These are phyloP conservation scores for Mustelus asterias DNA, from an alignment of 2,113 vertebrate genomes.

Conservation along the genomic window DNA sequence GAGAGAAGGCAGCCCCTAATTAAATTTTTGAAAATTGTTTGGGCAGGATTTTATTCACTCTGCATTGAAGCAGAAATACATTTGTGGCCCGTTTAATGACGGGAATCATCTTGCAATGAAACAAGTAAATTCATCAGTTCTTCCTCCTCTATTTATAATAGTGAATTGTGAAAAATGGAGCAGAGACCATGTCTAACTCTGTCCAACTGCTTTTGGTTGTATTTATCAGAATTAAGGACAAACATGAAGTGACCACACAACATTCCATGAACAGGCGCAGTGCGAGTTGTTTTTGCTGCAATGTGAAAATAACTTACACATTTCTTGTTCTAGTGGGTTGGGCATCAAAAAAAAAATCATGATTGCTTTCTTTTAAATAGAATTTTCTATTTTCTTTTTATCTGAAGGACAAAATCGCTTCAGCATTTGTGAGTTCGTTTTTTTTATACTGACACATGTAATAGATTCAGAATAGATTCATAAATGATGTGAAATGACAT, in stretches of 20 bases:
- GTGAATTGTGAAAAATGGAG: not conserved
- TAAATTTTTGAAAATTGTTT: conserved; percentile 12
- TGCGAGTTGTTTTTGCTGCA: not conserved
- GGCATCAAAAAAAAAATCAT: not conserved
- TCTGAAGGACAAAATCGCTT: not conserved
- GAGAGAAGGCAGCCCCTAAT: not conserved
- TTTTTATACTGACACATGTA: not conserved
- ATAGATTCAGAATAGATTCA: not conserved
- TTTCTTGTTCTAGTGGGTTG: not conserved
- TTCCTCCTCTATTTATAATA: not conserved
- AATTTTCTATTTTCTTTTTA: not conserved
- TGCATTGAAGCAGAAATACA: not conserved
- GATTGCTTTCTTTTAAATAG: not conserved
- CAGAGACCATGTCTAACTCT: not conserved
- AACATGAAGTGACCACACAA: not conserved
- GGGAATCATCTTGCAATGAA: not conserved
- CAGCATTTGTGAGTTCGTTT: not conserved
- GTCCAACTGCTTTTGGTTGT: not conserved
- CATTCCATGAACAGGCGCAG: not conserved
- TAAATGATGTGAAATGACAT: conserved; percentile 20
- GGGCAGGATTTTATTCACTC: not conserved
- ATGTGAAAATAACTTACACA: not conserved
- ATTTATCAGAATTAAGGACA: not conserved
- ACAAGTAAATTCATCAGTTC: not conserved
- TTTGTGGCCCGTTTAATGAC: no score